Percentiles rank a stretch among this genome's conserved stretches.
These are phyloP conservation scores for Sebastes miniatus DNA, from an alignment of 2,797 vertebrate genomes.

Conservation along the genomic window DNA sequence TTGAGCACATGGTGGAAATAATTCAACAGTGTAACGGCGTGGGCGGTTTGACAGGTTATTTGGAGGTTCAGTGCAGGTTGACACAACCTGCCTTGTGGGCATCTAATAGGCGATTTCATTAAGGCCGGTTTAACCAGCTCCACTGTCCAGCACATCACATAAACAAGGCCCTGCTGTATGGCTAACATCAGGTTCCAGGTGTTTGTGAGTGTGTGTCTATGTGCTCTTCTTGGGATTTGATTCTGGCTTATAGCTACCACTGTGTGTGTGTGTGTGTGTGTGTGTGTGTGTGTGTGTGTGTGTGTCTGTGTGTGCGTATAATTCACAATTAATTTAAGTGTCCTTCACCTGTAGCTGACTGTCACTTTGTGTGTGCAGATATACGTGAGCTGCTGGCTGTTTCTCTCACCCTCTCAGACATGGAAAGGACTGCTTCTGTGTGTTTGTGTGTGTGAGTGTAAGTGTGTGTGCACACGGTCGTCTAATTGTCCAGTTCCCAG, in stretches of 20 bases:
- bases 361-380: background rate
- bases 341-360: background rate
- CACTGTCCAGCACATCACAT: constrained; percentile 12
- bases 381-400: background rate
- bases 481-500: constrained; percentile 66
- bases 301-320: background rate
- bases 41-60: constrained; percentile 19
- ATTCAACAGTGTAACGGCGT: background rate
- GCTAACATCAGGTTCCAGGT: background rate
- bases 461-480: constrained; percentile 2
- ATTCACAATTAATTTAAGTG: background rate
- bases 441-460: constrained; percentile 3
- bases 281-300: background rate
- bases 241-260: background rate
- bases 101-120: constrained; percentile 14
- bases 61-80: background rate
- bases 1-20: background rate
- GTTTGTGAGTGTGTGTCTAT: background rate
- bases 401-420: background rate
- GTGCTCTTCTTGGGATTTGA: background rate
- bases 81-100: background rate
- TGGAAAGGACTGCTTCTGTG: background rate
- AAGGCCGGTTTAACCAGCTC: constrained; percentile 10
- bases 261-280: background rate
- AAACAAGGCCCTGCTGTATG: constrained; percentile 3